These are phyloP conservation scores for Protonemura montana DNA, from an alignment of 2,888 invertebrate species.

Conservation along the genomic window DNA sequence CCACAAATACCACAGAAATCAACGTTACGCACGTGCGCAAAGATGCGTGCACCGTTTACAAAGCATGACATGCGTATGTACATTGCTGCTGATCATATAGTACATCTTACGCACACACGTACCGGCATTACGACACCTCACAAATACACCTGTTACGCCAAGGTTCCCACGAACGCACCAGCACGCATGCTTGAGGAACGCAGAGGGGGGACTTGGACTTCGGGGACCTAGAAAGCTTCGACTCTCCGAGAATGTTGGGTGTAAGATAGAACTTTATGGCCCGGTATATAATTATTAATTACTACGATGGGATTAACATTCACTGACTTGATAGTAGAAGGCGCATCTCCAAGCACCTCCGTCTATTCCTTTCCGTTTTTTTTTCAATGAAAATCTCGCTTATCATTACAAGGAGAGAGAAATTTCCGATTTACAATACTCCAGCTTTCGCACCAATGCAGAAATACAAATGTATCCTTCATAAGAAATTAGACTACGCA, in stretches of 20 bases:
- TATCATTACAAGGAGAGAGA: background rate
- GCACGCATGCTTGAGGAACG: conserved; percentile 16
- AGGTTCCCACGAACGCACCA: conserved; percentile 2
- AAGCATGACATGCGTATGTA: background rate
- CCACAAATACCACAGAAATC: background rate
- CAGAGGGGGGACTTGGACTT: background rate
- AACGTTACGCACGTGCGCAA: conserved; percentile 30
- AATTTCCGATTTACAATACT: background rate
- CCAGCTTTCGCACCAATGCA: background rate
- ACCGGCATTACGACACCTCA: conserved; percentile 27
- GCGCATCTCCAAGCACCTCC: background rate
- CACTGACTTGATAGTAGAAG: background rate
- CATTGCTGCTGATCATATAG: background rate
- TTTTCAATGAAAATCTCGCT: background rate
- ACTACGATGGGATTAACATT: background rate
- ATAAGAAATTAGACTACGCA: background rate
- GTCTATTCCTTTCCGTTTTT: background rate
- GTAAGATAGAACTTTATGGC: background rate
- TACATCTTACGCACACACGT: conserved; percentile 14
- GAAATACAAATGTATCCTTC: background rate
- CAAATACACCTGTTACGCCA: conserved; percentile 30
- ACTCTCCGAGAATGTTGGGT: background rate
- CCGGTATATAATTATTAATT: conserved; percentile 19
- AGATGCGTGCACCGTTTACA: background rate
- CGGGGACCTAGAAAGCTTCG: background rate